These are phyloP conservation scores for Epistrophella euchroma DNA, from an alignment of 2,888 invertebrate genomes.

Conservation along the genomic window DNA sequence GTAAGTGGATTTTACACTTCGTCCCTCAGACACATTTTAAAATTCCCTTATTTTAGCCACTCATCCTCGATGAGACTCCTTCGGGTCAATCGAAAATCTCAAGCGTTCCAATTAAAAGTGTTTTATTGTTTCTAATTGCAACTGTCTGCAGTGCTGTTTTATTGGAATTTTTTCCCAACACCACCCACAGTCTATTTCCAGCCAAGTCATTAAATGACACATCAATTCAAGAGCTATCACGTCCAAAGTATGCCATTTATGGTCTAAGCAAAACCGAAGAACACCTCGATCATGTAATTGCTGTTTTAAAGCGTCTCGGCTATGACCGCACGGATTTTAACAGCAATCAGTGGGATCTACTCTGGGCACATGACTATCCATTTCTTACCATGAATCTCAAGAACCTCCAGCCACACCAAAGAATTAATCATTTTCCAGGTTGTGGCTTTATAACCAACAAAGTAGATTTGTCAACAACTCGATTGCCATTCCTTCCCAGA, in stretches of 20 bases:
- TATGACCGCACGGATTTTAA: conserved; percentile 86
- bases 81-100: neutral
- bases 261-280: conserved; percentile 85
- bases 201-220: conserved; percentile 30
- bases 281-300: conserved; percentile 89
- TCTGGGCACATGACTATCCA: conserved; percentile 98
- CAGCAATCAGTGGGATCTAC: conserved; percentile 89
- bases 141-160: conserved; percentile 58
- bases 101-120: conserved; percentile 56
- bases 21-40: neutral
- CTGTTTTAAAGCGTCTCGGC: conserved; percentile 90
- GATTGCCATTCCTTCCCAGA: conserved; percentile 91
- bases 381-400: conserved; percentile 86
- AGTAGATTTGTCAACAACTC: conserved; percentile 92
- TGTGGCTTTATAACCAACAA: conserved; percentile 97
- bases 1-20: conserved; percentile 13
- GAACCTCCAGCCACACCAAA: conserved; percentile 89
- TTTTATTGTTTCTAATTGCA: conserved; percentile 55
- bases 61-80: conserved; percentile 8
- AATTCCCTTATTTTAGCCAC: conserved; percentile 24
- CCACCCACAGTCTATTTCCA: conserved; percentile 54
- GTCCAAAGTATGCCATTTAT: conserved; percentile 86
- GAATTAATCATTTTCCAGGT: conserved; percentile 97
- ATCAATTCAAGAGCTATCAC: conserved; percentile 19
- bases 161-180: conserved; percentile 57